A percentile compares a stretch with the other conserved stretches of the same genome.
Conservation (phyloP, 2,888 invertebrate species). For the Spodoptera picta region DNA sequence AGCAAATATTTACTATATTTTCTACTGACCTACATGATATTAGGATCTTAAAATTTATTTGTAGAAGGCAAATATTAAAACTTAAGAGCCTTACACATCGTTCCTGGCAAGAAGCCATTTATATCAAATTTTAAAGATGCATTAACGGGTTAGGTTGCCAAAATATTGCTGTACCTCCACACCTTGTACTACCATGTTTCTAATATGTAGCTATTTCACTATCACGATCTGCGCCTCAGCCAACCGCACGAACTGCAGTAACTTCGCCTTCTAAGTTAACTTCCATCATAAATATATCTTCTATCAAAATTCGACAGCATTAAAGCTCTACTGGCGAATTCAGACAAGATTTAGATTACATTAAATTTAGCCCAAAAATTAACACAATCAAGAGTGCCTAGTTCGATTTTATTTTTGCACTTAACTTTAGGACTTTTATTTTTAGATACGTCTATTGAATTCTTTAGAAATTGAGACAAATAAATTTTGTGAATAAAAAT, state of each 20-base stretch:
- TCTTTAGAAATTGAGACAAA: not conserved
- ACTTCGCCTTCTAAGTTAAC: not conserved
- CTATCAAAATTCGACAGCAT: conserved; percentile 5
- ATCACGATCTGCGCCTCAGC: not conserved
- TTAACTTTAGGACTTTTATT: not conserved
- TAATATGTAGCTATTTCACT: conserved; percentile 1
- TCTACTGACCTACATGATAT: too few relatives aligned
- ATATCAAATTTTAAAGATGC: too few relatives aligned
- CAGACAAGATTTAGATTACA: conserved; percentile 9
- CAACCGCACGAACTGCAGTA: not conserved
- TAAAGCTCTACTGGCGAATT: not conserved
- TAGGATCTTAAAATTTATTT: too few relatives aligned
- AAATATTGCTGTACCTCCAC: too few relatives aligned
- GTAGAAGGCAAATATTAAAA: too few relatives aligned
- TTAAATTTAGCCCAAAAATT: conserved; percentile 8
- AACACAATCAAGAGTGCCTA: not conserved
- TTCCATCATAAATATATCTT: conserved; percentile 8
- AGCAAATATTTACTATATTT: too few relatives aligned
- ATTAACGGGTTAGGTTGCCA: too few relatives aligned
- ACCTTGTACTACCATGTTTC: not conserved
- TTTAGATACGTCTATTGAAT: not conserved
- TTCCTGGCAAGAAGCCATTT: too few relatives aligned
- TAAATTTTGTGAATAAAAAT: not conserved
- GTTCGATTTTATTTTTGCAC: not conserved
- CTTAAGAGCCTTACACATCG: too few relatives aligned